phyloP scores from a whole-genome alignment of 2,888 invertebrate genomes.

The Parasteatoda lunata region DNA sequence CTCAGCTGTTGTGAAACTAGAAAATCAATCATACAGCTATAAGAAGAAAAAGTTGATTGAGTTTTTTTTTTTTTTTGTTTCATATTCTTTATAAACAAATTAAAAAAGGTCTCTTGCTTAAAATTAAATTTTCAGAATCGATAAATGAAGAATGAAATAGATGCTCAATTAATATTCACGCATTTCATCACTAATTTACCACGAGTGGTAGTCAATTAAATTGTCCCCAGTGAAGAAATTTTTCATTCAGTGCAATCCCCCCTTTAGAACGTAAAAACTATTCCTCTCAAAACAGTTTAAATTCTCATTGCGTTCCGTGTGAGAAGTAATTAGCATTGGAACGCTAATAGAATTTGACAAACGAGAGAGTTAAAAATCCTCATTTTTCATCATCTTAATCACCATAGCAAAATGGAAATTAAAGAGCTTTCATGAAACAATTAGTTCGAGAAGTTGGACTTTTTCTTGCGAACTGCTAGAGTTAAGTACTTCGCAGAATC shows the following conservation, averaged over 20 bases:
- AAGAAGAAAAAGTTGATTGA: too few relatives aligned
- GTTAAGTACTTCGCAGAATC: constrained; percentile 3
- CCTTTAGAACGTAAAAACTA: constrained; percentile 8
- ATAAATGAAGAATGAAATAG: background rate
- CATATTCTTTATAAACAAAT: too few relatives aligned
- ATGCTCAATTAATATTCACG: constrained; percentile 48
- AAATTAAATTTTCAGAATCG: background rate
- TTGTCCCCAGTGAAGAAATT: background rate
- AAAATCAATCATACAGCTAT: too few relatives aligned
- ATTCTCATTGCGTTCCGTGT: constrained; percentile 26
- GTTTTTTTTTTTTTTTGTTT: too few relatives aligned
- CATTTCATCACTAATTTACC: constrained; percentile 12
- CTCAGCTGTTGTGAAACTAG: too few relatives aligned
- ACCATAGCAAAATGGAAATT: constrained; percentile 28
- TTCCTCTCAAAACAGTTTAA: constrained; percentile 43
- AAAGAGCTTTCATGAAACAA: constrained; percentile 15
- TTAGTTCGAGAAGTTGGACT: background rate
- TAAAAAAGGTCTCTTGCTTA: background rate
- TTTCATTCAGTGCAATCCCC: background rate
- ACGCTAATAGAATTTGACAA: constrained; percentile 51
- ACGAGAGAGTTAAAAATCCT: constrained; percentile 20
- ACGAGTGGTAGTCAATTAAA: constrained; percentile 15
- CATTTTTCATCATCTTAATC: constrained; percentile 38
- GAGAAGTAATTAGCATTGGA: constrained; percentile 46
- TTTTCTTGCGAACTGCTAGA: constrained; percentile 2